phyloP scores from a whole-genome alignment of 1,140 invertebrate species.

The Platorchestia sp. region DNA sequence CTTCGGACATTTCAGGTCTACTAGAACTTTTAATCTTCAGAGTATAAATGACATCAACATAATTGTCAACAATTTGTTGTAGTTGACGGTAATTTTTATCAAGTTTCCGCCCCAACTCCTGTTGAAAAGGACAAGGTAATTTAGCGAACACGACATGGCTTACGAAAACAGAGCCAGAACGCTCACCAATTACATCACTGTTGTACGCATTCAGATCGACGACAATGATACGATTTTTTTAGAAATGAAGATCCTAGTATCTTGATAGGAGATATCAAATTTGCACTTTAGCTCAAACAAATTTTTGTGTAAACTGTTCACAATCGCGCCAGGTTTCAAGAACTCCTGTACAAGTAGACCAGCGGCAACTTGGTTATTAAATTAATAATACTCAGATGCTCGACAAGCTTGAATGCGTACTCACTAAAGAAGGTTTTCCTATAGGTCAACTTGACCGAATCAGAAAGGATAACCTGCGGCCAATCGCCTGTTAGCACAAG shows the following conservation, averaged over 20 bases:
- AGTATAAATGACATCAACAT: background rate
- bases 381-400: background rate
- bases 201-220: background rate
- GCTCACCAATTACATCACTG: background rate
- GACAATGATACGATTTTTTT: background rate
- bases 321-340: background rate
- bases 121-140: background rate
- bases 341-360: too few relatives aligned
- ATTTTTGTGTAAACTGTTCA: background rate
- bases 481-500: too few relatives aligned
- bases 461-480: background rate
- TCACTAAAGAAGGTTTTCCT: too few relatives aligned
- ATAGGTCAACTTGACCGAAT: constrained; percentile 2
- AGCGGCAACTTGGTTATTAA: too few relatives aligned
- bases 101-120: background rate
- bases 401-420: background rate
- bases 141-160: background rate
- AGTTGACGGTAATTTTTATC: background rate
- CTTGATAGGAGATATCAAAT: background rate
- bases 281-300: background rate
- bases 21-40: background rate
- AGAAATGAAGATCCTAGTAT: too few relatives aligned
- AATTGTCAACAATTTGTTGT: background rate
- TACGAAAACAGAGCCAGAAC: background rate
- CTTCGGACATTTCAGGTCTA: background rate